Evolutionary conservation across 2,888 invertebrate genomes (phyloP).

Genomic region (Minunthozetes semirufus): DNA sequence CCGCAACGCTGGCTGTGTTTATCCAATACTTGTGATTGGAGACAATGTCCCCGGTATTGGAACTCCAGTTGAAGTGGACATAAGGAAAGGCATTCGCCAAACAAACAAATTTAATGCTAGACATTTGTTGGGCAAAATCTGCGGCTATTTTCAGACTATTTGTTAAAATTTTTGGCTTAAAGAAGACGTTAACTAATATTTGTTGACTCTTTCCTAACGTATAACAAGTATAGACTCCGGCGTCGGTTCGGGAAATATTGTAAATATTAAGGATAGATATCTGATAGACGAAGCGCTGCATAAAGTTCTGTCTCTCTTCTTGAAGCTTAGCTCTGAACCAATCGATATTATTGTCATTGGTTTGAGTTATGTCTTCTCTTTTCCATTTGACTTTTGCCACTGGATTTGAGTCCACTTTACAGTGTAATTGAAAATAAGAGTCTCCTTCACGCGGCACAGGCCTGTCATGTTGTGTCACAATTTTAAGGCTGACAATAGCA

Average conservation of each 20-base stretch:
- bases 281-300: not conserved
- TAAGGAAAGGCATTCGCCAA: constrained; percentile 31
- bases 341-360: constrained; percentile 26
- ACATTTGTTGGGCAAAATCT: not conserved
- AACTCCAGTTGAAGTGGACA: constrained; percentile 34
- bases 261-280: constrained; percentile 26
- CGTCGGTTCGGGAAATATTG: constrained; percentile 28
- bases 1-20: not conserved
- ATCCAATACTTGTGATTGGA: constrained; percentile 22
- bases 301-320: not conserved
- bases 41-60: not conserved
- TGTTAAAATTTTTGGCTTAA: constrained; percentile 21
- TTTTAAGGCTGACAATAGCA: constrained; percentile 7
- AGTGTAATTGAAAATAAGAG: constrained; percentile 31
- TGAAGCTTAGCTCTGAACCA: constrained; percentile 33
- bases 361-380: constrained; percentile 28
- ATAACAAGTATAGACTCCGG: constrained; percentile 32
- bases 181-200: constrained; percentile 20
- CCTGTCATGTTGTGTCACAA: constrained; percentile 25
- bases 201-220: constrained; percentile 2
- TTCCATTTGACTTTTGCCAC: constrained; percentile 30
- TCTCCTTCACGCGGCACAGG: constrained; percentile 33
- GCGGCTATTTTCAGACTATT: constrained; percentile 21
- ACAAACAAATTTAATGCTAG: constrained; percentile 28
- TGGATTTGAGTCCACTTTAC: constrained; percentile 34